Percentiles rank a stretch among this genome's conserved stretches.
These are phyloP conservation scores for Pteronura brasiliensis DNA, from an alignment of 2,113 vertebrate genomes.

Conservation along the genomic window DNA sequence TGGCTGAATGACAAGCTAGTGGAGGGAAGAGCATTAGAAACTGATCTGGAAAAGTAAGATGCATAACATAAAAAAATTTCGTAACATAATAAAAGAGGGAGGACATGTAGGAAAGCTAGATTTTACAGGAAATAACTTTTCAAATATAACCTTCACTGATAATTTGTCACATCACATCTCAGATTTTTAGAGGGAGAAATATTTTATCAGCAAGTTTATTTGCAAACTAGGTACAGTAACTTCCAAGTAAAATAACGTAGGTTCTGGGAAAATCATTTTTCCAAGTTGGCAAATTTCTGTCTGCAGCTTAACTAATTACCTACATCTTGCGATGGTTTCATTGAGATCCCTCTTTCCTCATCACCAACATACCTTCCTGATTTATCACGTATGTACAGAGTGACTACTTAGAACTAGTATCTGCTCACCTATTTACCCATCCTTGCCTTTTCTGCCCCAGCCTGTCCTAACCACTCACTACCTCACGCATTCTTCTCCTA, in stretches of 20 bases:
- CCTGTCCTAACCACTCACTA: neutral
- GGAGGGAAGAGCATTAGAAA: neutral
- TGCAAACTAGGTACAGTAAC: conserved; percentile 35
- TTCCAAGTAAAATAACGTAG: conserved; percentile 52
- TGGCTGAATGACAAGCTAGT: neutral
- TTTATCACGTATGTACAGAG: neutral
- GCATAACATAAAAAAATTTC: neutral
- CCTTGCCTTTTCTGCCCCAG: neutral
- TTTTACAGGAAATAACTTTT: conserved; percentile 48
- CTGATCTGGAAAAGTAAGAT: neutral
- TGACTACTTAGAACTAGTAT: neutral
- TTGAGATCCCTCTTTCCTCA: neutral
- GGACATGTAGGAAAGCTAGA: neutral
- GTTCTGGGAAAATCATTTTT: conserved; percentile 39
- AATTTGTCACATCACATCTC: conserved; percentile 32
- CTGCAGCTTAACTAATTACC: conserved; percentile 11
- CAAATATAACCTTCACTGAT: conserved; percentile 29
- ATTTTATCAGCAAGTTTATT: conserved; percentile 53
- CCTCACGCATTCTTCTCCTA: neutral
- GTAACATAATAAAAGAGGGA: neutral
- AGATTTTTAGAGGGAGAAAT: conserved; percentile 59
- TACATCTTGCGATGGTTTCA: neutral
- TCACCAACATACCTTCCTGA: neutral
- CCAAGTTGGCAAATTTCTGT: conserved; percentile 21
- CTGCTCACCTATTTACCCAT: neutral